These are phyloP conservation scores for Cassiopea xamachana DNA, from an alignment of 30 jellyfish, hydroid and myxozoan species.

Conservation along the genomic window DNA sequence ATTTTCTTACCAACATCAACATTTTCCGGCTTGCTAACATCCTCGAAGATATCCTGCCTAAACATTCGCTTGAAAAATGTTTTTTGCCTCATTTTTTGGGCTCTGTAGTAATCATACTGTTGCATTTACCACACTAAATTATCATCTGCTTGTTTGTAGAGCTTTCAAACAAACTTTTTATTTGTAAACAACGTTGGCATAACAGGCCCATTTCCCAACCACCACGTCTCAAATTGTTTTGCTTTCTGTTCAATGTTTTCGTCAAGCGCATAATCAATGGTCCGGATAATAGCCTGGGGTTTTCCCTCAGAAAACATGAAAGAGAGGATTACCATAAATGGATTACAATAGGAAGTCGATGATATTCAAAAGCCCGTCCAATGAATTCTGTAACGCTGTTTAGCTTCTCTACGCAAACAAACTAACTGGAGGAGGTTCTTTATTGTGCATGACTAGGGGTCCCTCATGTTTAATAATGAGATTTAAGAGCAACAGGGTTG, in stretches of 20 bases:
- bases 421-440: neutral
- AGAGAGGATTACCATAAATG: neutral
- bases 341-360: neutral
- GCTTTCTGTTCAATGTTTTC: neutral
- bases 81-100: conserved; percentile 54
- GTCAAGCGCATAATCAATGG: conserved; percentile 4
- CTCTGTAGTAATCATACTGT: neutral
- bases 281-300: conserved; percentile 22
- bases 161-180: neutral
- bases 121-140: neutral
- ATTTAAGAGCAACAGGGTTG: too few relatives aligned
- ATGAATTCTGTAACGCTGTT: neutral
- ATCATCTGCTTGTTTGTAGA: neutral
- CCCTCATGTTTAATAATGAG: too few relatives aligned
- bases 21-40: conserved; percentile 14
- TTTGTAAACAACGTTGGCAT: neutral
- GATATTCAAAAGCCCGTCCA: neutral
- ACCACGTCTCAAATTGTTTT: neutral
- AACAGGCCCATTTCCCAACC: neutral
- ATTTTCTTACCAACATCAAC: conserved; percentile 21
- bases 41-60: conserved; percentile 46
- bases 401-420: neutral
- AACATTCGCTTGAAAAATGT: conserved; percentile 43
- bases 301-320: neutral
- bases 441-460: too few relatives aligned